Conservation (phyloP, 2,113 vertebrate species). For the Felis chaus region DNA sequence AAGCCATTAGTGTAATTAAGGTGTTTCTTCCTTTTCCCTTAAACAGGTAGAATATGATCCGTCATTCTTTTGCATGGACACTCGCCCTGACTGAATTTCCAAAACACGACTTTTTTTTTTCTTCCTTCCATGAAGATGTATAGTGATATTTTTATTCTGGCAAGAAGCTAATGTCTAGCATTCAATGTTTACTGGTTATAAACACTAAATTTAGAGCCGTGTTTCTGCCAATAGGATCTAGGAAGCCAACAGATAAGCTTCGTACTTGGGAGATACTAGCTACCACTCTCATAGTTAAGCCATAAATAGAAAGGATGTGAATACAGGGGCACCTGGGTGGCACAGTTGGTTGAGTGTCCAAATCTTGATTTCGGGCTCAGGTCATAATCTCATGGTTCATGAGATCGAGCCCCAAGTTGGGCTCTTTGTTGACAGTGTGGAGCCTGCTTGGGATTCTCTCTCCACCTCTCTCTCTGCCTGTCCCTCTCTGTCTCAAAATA, state of each 20-base stretch:
- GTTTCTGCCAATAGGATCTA: background rate
- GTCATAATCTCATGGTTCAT: too few species aligned
- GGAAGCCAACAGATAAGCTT: background rate
- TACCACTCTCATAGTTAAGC: background rate
- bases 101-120: background rate
- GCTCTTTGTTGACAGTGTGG: too few species aligned
- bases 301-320: background rate
- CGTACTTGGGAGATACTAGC: background rate
- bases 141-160: slow-evolving; percentile 28
- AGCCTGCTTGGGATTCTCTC: too few species aligned
- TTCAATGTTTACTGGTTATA: slow-evolving; percentile 16
- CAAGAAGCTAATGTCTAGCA: background rate
- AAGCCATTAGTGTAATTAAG: slow-evolving; percentile 74
- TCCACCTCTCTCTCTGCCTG: too few species aligned
- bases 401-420: too few species aligned
- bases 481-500: too few species aligned
- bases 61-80: slow-evolving; percentile 32
- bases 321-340: too few species aligned
- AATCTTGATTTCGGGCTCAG: too few species aligned
- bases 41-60: slow-evolving; percentile 24
- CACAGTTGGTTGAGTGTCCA: too few species aligned
- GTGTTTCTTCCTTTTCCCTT: slow-evolving; percentile 62
- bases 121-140: background rate
- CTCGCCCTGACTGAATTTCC: slow-evolving; percentile 25
- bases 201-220: slow-evolving; percentile 7